These are phyloP conservation scores for Nipponia nippon DNA, from an alignment of 2,113 vertebrate species.

Conservation along the genomic window DNA sequence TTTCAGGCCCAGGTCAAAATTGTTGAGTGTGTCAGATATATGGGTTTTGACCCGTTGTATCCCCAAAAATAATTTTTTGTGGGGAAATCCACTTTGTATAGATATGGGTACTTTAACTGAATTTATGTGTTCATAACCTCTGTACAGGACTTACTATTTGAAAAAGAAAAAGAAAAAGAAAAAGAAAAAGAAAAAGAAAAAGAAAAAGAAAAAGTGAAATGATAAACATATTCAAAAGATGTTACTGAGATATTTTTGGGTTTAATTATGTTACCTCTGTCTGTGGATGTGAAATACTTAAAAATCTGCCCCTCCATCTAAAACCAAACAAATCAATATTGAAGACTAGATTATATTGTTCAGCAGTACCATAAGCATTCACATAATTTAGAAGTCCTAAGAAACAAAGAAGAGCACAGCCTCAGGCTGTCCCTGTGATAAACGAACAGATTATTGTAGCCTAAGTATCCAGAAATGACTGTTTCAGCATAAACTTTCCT, in stretches of 20 bases:
- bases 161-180: background rate
- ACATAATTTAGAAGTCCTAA: background rate
- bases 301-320: background rate
- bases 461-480: background rate
- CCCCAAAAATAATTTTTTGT: background rate
- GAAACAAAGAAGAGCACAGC: background rate
- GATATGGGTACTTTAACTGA: background rate
- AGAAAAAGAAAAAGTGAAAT: background rate
- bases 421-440: background rate
- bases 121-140: background rate
- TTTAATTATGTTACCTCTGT: background rate
- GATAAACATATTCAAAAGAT: background rate
- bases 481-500: background rate
- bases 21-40: background rate
- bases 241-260: background rate
- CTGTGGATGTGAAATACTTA: background rate
- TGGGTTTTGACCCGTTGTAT: background rate
- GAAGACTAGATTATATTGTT: background rate
- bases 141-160: background rate
- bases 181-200: no score
- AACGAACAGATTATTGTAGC: background rate
- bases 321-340: background rate
- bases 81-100: background rate
- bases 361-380: background rate
- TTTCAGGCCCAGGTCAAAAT: background rate